Conservation (phyloP, 2,113 vertebrate species). For the Microtus oregoni region DNA sequence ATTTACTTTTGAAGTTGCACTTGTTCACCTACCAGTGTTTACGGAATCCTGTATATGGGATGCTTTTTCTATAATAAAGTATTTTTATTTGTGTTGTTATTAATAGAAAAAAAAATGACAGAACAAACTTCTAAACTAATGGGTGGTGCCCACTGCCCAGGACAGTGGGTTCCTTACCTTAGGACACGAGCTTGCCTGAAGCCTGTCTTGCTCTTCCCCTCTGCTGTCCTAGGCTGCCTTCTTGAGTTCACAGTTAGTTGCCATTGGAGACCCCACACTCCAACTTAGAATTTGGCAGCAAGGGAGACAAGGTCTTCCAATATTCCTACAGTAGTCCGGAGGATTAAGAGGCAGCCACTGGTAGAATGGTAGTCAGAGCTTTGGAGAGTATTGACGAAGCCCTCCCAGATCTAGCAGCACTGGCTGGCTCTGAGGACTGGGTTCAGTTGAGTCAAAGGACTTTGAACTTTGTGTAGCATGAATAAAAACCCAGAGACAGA, state of each 20-base stretch:
- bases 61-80: slow-evolving; percentile 85
- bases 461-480: too few relatives aligned
- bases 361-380: not conserved
- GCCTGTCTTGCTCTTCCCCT: not conserved
- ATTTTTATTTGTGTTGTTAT: slow-evolving; percentile 70
- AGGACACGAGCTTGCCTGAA: not conserved
- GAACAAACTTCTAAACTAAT: not conserved
- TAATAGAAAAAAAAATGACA: not conserved
- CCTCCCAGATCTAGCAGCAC: too few relatives aligned
- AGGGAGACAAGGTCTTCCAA: not conserved
- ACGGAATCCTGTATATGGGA: slow-evolving; percentile 71
- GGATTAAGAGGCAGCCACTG: not conserved
- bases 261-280: not conserved
- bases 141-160: too few relatives aligned
- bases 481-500: too few relatives aligned
- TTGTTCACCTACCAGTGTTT: slow-evolving; percentile 82
- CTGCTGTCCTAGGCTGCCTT: not conserved
- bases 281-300: not conserved
- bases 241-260: not conserved
- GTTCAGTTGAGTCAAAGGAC: too few relatives aligned
- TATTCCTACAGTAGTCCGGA: not conserved
- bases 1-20: slow-evolving; percentile 73
- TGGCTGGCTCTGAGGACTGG: too few relatives aligned
- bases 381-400: too few relatives aligned
- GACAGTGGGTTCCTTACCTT: not conserved